Base-by-base conservation (phyloP, 2,113 vertebrate genomes). In the Odontesthes bonariensis region DNA sequence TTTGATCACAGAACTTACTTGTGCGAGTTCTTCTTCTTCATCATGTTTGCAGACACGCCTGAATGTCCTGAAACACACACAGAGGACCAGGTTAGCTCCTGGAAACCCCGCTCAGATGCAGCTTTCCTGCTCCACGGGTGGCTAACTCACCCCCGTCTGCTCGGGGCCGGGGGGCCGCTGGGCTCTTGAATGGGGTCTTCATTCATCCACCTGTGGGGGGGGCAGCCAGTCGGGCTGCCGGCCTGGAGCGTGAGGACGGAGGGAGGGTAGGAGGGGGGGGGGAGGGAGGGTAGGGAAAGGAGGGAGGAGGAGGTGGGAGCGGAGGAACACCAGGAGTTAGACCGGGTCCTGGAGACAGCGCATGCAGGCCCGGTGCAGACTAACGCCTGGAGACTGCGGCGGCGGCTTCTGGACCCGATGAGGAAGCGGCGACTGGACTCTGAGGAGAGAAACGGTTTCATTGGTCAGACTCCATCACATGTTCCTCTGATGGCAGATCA, bases 181-280 rank as follows among this genome's bases (percentile, higher is more conserved):
- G 92, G 93, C 96, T 98, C 94, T 96, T 96, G 93, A 97, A 98
- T 92, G 96, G 96, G 94, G 97, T 98, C 96, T 98, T 98, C 97
- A 98, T 98, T 97, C 96, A 96, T 96, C 95, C 96, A 96, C 93
- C 93, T 95, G 92, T 93, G 92, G 84, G 89, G 89, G 91, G 94
- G 95, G 95, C 95, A 95, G 96, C 79, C 54, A 84, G 87, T 89
- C 63, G 64, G 5, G 1, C 17, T 7, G 17, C 3, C 23, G 31
- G 49, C 17, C 3, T 0, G 13, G 7, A 20, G 19, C 38, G 35
- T 44, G 56, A 23, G 14, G 19, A 35, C 13, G 42, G 53, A 19
- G 62, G 46, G 35, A 33, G 57, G 22, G 57, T 42, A 47, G 65
- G 60, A 22, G 8, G 42, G 69, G 53, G 42, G 65, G 60, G 22